Conservation (phyloP, 2,888 invertebrate species). For the Escarpia spicata region DNA sequence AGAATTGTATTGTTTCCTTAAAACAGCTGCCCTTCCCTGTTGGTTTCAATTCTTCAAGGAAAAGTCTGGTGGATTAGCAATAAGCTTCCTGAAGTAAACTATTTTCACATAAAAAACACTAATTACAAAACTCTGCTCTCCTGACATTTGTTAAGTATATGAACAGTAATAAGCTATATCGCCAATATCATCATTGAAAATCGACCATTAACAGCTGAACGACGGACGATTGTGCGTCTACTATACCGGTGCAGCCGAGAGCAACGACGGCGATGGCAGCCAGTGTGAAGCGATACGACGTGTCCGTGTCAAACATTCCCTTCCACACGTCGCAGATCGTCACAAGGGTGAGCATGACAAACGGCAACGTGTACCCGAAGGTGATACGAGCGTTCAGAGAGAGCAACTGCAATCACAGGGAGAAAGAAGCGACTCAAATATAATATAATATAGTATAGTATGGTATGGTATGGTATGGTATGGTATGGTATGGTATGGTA, state of each 20-base stretch:
- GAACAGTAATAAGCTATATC: neutral
- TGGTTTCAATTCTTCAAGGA: no score
- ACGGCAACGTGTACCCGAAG: slow-evolving; percentile 87
- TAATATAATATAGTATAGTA: no score
- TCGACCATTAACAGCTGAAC: no score
- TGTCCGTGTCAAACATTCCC: slow-evolving; percentile 80
- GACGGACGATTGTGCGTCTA: neutral
- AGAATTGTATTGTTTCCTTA: no score
- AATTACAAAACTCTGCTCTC: neutral
- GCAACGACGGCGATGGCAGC: slow-evolving; percentile 41
- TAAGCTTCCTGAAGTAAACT: no score
- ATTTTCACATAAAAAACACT: no score
- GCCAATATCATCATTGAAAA: no score
- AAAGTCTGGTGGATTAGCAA: no score
- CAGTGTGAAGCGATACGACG: slow-evolving; percentile 74
- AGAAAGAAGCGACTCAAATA: neutral
- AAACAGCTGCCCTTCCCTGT: no score
- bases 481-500: no score
- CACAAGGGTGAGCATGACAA: slow-evolving; percentile 83
- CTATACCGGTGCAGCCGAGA: slow-evolving; percentile 48
- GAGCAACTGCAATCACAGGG: slow-evolving; percentile 65
- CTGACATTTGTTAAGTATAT: neutral
- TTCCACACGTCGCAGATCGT: slow-evolving; percentile 84
- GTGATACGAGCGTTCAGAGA: slow-evolving; percentile 85
- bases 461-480: no score